Evolutionary conservation across 2,113 vertebrate genomes (phyloP).

Genomic region (Sceloporus tristichus): DNA sequence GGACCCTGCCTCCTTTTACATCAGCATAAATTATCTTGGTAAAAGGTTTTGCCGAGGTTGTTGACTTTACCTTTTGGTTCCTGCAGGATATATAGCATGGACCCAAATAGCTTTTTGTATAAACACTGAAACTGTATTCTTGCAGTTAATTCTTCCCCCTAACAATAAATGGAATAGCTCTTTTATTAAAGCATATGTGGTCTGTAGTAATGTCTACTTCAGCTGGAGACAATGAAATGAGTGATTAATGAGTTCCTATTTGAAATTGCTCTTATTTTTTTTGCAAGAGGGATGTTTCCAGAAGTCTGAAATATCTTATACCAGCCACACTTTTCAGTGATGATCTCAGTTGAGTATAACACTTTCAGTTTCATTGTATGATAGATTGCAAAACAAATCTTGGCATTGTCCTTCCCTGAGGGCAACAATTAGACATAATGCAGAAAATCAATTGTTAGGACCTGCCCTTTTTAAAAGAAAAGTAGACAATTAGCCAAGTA

Average conservation of each 20-base stretch:
- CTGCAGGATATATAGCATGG: slow-evolving; percentile 7
- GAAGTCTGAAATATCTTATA: background rate
- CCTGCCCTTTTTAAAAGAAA: background rate
- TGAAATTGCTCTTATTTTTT: background rate
- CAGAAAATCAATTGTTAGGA: background rate
- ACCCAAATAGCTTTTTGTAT: slow-evolving; percentile 22
- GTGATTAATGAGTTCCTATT: background rate
- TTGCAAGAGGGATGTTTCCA: background rate
- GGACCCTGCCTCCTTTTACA: background rate
- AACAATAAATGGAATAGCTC: slow-evolving; percentile 29
- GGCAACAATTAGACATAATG: background rate
- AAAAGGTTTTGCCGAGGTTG: background rate
- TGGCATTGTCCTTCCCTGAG: background rate
- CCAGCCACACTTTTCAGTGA: background rate
- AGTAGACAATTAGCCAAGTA: no score
- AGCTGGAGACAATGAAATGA: background rate
- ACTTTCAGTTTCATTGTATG: background rate
- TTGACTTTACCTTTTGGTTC: background rate
- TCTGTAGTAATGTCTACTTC: slow-evolving; percentile 16
- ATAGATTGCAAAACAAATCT: background rate
- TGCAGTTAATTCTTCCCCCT: slow-evolving; percentile 19
- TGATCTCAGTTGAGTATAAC: no score
- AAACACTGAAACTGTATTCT: slow-evolving; percentile 12
- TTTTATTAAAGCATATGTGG: slow-evolving; percentile 31
- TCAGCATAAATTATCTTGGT: background rate